Percentiles rank a stretch among this genome's conserved stretches.
phyloP scores from a whole-genome alignment of 2,888 invertebrate genomes.

The Mesorhabditis sp. region DNA sequence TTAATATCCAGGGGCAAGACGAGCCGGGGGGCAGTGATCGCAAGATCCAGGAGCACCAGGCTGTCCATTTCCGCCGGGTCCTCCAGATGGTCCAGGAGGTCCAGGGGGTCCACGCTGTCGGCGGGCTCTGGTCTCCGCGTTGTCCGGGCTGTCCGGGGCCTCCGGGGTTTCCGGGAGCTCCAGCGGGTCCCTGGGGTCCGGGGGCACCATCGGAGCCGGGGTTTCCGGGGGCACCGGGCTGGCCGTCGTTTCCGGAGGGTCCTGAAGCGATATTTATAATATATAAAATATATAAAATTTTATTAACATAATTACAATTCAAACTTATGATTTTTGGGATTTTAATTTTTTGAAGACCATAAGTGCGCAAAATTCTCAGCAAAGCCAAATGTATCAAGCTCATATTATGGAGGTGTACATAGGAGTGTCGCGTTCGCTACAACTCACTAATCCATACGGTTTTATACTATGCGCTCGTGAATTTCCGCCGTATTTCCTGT shows the following conservation, averaged over 20 bases:
- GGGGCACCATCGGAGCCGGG: slow-evolving; percentile 44
- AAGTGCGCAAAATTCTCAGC: too few species aligned
- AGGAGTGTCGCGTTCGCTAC: too few species aligned
- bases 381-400: too few species aligned
- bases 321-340: not conserved
- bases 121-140: slow-evolving; percentile 40
- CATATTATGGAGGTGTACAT: too few species aligned
- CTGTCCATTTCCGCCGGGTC: slow-evolving; percentile 36
- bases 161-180: slow-evolving; percentile 41
- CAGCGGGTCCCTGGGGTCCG: slow-evolving; percentile 47
- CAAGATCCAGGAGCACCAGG: slow-evolving; percentile 44
- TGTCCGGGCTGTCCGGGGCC: slow-evolving; percentile 44
- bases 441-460: too few species aligned
- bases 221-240: slow-evolving; percentile 48
- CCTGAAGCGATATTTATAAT: slow-evolving; percentile 10
- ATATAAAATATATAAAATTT: not conserved
- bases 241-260: slow-evolving; percentile 47
- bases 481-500: too few species aligned
- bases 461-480: too few species aligned
- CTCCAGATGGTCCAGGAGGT: slow-evolving; percentile 48
- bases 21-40: slow-evolving; percentile 50
- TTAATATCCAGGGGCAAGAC: slow-evolving; percentile 49
- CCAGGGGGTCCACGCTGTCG: slow-evolving; percentile 50
- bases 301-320: not conserved
- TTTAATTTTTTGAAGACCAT: slow-evolving; percentile 52